Percentiles rank a stretch among this genome's conserved stretches.
phyloP scores from a whole-genome alignment of 2,888 invertebrate species.

The Rhyacophila evoluta region DNA sequence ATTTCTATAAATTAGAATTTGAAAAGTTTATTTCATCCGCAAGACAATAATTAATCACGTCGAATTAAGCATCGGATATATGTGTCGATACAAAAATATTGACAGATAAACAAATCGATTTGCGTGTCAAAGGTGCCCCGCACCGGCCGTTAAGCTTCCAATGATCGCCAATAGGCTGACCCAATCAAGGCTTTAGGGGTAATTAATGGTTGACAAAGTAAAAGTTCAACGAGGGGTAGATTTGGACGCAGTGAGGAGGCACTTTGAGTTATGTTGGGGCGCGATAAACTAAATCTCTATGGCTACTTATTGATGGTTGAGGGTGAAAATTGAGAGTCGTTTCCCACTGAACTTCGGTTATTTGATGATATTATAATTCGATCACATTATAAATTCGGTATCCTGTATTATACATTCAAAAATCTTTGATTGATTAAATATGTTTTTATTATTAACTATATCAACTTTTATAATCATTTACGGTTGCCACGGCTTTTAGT shows the following conservation, averaged over 20 bases:
- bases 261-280: conserved; percentile 34
- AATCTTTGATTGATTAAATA: no score
- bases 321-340: neutral
- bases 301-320: neutral
- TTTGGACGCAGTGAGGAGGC: neutral
- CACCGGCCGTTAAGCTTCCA: conserved; percentile 3
- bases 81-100: neutral
- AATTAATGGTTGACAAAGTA: conserved; percentile 45
- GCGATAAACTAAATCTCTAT: conserved; percentile 32
- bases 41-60: neutral
- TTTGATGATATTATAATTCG: neutral
- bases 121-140: neutral
- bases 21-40: no score
- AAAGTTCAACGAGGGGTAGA: conserved; percentile 34
- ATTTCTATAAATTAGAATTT: no score
- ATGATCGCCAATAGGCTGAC: conserved; percentile 39
- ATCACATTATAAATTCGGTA: no score
- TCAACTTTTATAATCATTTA: no score
- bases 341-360: neutral
- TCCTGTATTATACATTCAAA: no score
- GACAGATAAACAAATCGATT: neutral
- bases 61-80: neutral
- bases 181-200: conserved; percentile 44
- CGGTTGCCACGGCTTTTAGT: no score
- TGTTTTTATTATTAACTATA: no score